phyloP scores from a whole-genome alignment of 1,140 invertebrate species.

The Drosophila pachea region DNA sequence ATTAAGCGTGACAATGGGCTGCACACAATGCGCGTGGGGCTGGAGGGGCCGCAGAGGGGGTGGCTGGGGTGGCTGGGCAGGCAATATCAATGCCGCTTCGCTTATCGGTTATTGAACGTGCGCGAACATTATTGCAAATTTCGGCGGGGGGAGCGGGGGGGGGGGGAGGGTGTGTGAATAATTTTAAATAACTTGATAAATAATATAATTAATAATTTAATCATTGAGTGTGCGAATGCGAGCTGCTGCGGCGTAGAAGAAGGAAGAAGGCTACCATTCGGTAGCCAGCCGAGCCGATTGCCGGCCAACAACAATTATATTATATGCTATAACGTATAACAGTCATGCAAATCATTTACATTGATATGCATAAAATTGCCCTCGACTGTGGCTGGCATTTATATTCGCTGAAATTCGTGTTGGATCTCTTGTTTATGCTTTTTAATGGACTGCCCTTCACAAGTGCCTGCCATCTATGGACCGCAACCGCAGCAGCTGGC shows the following conservation, averaged over 20 bases:
- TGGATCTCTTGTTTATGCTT: conserved; percentile 6
- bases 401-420: conserved; percentile 11
- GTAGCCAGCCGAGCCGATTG: conserved; percentile 9
- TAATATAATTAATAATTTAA: conserved; percentile 38
- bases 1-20: conserved; percentile 9
- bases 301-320: conserved; percentile 27
- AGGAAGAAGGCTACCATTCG: conserved; percentile 24
- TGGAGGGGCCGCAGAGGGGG: not conserved
- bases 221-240: conserved; percentile 24
- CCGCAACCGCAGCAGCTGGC: not conserved
- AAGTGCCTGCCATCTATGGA: conserved; percentile 3
- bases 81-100: conserved; percentile 52
- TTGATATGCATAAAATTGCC: conserved; percentile 48
- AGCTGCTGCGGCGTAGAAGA: conserved; percentile 35
- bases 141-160: too few relatives aligned
- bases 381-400: conserved; percentile 45
- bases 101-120: conserved; percentile 57
- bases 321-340: conserved; percentile 15
- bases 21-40: not conserved
- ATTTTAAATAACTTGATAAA: conserved; percentile 42
- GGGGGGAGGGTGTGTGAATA: too few relatives aligned
- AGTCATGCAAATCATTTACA: conserved; percentile 47
- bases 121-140: conserved; percentile 28
- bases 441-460: conserved; percentile 37
- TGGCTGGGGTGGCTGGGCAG: not conserved